Conservation (phyloP, 1,140 invertebrate species). For the Andricus grossulariae region DNA sequence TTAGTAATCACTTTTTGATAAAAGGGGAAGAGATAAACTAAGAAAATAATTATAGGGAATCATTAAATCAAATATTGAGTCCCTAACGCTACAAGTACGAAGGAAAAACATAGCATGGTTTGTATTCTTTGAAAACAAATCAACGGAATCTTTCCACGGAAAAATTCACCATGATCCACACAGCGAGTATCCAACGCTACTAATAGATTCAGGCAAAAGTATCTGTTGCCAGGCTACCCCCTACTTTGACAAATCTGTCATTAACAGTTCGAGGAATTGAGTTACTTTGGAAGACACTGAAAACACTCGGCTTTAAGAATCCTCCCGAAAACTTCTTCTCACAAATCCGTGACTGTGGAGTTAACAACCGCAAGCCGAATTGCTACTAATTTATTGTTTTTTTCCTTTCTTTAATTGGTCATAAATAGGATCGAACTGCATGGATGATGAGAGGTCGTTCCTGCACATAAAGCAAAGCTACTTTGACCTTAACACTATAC, state of each 20-base stretch:
- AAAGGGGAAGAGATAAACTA: too few species aligned
- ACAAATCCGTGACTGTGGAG: background rate
- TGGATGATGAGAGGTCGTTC: too few species aligned
- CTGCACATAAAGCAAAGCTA: too few species aligned
- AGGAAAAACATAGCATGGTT: background rate
- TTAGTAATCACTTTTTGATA: background rate
- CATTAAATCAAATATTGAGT: background rate
- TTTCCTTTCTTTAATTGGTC: too few species aligned
- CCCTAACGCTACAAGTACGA: background rate
- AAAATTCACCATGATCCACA: background rate
- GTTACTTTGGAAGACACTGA: background rate
- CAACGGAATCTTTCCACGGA: background rate
- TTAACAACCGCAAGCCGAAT: background rate
- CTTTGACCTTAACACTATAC: too few species aligned
- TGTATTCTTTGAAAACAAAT: background rate
- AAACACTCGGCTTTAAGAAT: background rate
- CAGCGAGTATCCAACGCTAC: background rate
- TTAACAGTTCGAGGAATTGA: background rate
- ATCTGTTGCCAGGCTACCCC: background rate
- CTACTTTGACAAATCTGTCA: background rate
- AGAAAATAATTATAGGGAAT: background rate
- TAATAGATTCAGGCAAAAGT: background rate
- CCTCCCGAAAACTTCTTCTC: background rate
- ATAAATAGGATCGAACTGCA: too few species aligned
- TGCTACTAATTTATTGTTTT: background rate